These are phyloP conservation scores for Sthenelais limicola DNA, from an alignment of 2,888 invertebrate genomes.

Conservation along the genomic window DNA sequence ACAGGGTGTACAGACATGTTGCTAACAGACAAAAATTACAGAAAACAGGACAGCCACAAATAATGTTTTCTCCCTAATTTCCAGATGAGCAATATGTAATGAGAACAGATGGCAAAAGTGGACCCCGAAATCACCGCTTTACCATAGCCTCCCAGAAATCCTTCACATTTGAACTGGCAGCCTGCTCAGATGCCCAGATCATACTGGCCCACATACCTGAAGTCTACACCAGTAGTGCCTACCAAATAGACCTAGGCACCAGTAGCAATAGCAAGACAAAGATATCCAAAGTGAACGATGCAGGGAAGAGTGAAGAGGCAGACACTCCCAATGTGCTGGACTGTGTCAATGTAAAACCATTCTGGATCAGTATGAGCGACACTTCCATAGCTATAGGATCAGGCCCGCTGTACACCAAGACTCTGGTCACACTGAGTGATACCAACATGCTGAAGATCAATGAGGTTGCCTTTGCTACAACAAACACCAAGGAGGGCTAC, in stretches of 20 bases:
- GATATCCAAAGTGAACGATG: background rate
- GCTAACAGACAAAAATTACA: too few relatives aligned
- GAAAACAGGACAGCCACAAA: background rate
- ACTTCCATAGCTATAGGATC: background rate
- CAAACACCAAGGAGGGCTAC: background rate
- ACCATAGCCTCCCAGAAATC: background rate
- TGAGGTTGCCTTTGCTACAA: constrained; percentile 11
- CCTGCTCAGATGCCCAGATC: constrained; percentile 8
- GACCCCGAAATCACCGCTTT: background rate
- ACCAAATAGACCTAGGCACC: constrained; percentile 7
- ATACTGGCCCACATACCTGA: constrained; percentile 1
- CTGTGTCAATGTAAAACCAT: background rate
- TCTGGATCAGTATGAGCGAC: constrained; percentile 1
- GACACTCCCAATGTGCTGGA: background rate
- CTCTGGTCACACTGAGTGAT: background rate
- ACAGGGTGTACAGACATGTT: too few relatives aligned
- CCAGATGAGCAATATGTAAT: background rate
- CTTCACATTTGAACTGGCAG: background rate
- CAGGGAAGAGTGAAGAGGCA: background rate
- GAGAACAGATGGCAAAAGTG: background rate
- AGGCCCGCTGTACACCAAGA: background rate
- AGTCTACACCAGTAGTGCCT: constrained; percentile 5
- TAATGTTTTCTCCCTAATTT: background rate
- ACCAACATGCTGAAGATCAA: constrained; percentile 5
- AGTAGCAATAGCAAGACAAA: background rate